A percentile compares a stretch with the other conserved stretches of the same genome.
Evolutionary conservation across 2,888 invertebrate genomes (phyloP).

Genomic region (Cheilosia soror): DNA sequence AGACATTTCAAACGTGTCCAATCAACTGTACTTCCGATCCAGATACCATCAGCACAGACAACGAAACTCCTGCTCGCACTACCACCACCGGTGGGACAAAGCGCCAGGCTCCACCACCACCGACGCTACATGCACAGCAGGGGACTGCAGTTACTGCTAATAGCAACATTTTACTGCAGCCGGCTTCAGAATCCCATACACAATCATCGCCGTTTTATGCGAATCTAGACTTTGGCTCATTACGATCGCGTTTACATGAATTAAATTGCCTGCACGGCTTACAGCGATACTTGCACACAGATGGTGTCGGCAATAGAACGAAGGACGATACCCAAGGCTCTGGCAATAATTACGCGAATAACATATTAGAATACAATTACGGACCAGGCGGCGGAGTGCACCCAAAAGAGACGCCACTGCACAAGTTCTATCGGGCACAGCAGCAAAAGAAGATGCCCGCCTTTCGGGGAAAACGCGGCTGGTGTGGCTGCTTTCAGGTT

Average conservation of each 20-base stretch:
- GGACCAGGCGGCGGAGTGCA: slow-evolving; percentile 73
- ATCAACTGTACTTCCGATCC: slow-evolving; percentile 82
- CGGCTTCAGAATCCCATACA: slow-evolving; percentile 13
- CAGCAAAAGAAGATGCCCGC: slow-evolving; percentile 87
- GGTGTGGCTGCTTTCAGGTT: slow-evolving; percentile 94
- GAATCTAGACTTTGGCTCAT: slow-evolving; percentile 85
- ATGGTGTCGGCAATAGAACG: slow-evolving; percentile 75
- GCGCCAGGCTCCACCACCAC: slow-evolving; percentile 75
- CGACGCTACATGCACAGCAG: slow-evolving; percentile 71
- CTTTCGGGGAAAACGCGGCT: slow-evolving; percentile 85
- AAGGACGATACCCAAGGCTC: slow-evolving; percentile 76
- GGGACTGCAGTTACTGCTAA: slow-evolving; percentile 68
- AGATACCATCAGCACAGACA: slow-evolving; percentile 81
- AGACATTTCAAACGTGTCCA: slow-evolving; percentile 90
- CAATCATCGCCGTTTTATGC: slow-evolving; percentile 81
- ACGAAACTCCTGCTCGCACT: slow-evolving; percentile 80
- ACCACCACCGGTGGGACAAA: slow-evolving; percentile 77
- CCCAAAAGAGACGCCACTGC: slow-evolving; percentile 82
- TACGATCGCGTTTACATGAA: slow-evolving; percentile 88
- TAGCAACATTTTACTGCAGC: slow-evolving; percentile 60
- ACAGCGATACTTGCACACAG: slow-evolving; percentile 80
- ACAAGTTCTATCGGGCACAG: slow-evolving; percentile 83
- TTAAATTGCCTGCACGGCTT: slow-evolving; percentile 82
- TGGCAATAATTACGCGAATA: slow-evolving; percentile 82
- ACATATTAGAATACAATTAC: slow-evolving; percentile 83